A percentile compares a stretch with the other conserved stretches of the same genome.
These are phyloP conservation scores for Steinernema feltiae DNA, from an alignment of 1,140 invertebrate species.

Conservation along the genomic window DNA sequence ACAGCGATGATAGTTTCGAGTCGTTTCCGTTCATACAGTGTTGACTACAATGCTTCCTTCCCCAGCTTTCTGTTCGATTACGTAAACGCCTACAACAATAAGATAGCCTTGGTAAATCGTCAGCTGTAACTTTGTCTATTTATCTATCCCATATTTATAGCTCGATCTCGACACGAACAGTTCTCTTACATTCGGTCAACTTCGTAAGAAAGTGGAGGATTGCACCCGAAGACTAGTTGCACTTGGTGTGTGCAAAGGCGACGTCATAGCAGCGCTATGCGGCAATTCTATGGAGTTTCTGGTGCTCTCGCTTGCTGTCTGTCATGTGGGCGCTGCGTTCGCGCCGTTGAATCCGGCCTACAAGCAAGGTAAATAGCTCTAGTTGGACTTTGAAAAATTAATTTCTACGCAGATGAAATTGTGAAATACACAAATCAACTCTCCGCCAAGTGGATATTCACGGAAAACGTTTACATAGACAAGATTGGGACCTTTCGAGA, in stretches of 20 bases:
- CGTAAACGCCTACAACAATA: not conserved
- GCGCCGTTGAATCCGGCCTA: constrained; percentile 30
- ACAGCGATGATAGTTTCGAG: not conserved
- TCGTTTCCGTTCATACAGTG: not conserved
- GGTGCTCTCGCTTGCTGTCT: constrained; percentile 17
- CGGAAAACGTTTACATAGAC: not conserved
- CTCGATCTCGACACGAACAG: not conserved
- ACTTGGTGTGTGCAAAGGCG: not conserved
- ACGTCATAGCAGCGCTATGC: not conserved
- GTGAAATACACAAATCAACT: not conserved
- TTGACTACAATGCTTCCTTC: not conserved
- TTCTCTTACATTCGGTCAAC: not conserved
- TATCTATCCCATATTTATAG: not conserved
- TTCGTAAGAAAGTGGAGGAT: not conserved
- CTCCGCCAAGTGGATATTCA: not conserved
- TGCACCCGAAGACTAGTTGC: not conserved
- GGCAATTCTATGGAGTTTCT: constrained; percentile 27
- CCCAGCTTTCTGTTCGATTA: not conserved
- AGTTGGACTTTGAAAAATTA: constrained; percentile 1
- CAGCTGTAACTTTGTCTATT: not conserved
- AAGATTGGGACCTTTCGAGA: not conserved
- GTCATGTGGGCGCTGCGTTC: constrained; percentile 1
- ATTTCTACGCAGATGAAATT: constrained; percentile 26
- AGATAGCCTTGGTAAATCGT: not conserved
- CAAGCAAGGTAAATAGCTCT: constrained; percentile 17